Evolutionary conservation across 1,140 invertebrate species (phyloP).

Genomic region (Pentalonia nigronervosa): DNA sequence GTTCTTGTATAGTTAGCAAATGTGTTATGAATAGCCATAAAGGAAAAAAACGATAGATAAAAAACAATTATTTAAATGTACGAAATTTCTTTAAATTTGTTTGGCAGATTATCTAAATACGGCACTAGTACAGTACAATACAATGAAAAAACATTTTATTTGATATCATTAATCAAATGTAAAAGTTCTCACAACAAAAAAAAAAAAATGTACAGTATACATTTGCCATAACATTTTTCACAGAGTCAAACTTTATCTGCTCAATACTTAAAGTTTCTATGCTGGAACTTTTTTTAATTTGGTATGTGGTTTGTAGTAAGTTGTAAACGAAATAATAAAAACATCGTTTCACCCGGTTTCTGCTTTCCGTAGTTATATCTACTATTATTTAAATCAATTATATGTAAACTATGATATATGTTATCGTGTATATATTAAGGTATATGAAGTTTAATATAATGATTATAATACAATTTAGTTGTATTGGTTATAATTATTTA

Average conservation of each 20-base stretch:
- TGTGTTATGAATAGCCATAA: not conserved
- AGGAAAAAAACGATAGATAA: not conserved
- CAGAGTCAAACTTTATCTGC: not conserved
- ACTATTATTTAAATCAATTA: not conserved
- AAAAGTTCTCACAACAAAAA: not conserved
- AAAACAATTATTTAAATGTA: not conserved
- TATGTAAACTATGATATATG: not conserved
- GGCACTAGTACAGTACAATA: not conserved
- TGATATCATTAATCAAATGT: conserved; percentile 5
- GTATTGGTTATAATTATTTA: not conserved
- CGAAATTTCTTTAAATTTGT: not conserved
- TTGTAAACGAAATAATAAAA: not conserved
- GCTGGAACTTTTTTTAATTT: not conserved
- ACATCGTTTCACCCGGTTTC: not conserved
- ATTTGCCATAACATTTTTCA: not conserved
- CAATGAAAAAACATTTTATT: not conserved
- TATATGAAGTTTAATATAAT: not conserved
- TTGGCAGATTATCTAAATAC: not conserved
- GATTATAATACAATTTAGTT: not conserved
- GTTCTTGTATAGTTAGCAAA: not conserved
- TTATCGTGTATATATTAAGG: too few relatives aligned
- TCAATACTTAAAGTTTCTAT: not conserved
- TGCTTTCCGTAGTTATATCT: not conserved
- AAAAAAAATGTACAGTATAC: not conserved
- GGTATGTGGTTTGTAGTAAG: not conserved